Conservation (phyloP, 2,797 vertebrate species). For the Enteromius paludinosus region DNA sequence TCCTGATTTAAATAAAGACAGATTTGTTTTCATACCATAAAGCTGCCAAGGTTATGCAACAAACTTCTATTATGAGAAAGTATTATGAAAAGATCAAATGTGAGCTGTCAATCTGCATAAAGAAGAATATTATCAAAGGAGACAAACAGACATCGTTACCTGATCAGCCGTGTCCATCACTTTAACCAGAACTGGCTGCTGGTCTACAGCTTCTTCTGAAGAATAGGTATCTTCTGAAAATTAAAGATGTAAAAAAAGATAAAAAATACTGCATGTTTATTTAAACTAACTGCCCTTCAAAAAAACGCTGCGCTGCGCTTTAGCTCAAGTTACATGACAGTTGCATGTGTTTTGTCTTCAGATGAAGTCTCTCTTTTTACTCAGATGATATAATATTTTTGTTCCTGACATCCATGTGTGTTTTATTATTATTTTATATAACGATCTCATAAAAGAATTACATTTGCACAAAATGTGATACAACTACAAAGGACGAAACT, state of each 20-base stretch:
- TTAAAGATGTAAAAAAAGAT: conserved; percentile 3
- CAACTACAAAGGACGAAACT: not conserved
- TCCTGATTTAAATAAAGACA: conserved; percentile 72
- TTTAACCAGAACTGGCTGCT: conserved; percentile 86
- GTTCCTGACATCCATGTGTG: not conserved
- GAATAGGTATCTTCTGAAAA: conserved; percentile 88
- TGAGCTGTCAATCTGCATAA: not conserved
- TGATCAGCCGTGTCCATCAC: conserved; percentile 94
- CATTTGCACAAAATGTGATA: conserved; percentile 6
- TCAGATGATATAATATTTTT: not conserved
- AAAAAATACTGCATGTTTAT: conserved; percentile 5
- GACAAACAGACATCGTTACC: conserved; percentile 71
- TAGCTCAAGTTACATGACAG: not conserved
- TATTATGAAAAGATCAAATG: not conserved
- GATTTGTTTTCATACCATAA: conserved; percentile 8
- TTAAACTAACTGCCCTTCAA: not conserved
- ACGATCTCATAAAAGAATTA: not conserved
- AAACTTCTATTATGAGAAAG: not conserved
- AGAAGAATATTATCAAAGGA: not conserved
- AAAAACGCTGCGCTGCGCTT: not conserved
- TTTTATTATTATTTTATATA: not conserved
- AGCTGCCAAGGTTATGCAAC: not conserved
- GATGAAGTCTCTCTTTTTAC: not conserved
- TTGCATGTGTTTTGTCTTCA: not conserved
- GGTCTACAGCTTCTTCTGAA: conserved; percentile 89